Conservation (phyloP, 2,113 vertebrate genomes). For the Dipodomys spectabilis region DNA sequence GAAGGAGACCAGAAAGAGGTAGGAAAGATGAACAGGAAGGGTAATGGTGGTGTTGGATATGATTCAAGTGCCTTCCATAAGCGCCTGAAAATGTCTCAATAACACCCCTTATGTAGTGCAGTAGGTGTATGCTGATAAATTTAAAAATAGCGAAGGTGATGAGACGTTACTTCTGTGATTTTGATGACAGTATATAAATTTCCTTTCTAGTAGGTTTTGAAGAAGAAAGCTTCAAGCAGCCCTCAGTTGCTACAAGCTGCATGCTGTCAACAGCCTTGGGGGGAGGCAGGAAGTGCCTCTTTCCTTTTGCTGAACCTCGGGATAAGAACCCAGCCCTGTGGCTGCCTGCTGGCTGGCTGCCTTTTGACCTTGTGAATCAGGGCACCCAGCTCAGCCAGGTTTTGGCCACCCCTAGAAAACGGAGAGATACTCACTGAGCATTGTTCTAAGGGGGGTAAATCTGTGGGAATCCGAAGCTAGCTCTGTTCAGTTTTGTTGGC, state of each 20-base stretch:
- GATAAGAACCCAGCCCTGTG: background rate
- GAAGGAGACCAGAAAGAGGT: too few relatives aligned
- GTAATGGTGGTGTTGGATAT: too few relatives aligned
- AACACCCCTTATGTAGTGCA: too few relatives aligned
- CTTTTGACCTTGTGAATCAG: background rate
- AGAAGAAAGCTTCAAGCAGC: background rate
- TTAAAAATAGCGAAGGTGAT: background rate
- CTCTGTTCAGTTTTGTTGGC: background rate
- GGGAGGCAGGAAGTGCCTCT: background rate
- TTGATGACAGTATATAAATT: background rate
- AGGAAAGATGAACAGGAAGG: too few relatives aligned
- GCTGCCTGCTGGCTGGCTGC: background rate
- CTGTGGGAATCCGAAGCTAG: background rate
- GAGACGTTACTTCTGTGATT: background rate
- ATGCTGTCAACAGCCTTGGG: background rate
- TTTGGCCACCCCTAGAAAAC: background rate
- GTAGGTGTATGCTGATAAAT: too few relatives aligned
- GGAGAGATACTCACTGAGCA: background rate
- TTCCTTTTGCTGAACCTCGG: background rate
- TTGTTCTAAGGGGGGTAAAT: background rate
- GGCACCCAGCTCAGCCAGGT: background rate
- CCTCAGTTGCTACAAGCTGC: background rate
- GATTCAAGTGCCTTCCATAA: too few relatives aligned
- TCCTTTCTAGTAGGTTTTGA: background rate
- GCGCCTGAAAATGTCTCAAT: background rate